Base-by-base conservation (phyloP, 2,797 vertebrate genomes). In the Oryzias sinensis region DNA sequence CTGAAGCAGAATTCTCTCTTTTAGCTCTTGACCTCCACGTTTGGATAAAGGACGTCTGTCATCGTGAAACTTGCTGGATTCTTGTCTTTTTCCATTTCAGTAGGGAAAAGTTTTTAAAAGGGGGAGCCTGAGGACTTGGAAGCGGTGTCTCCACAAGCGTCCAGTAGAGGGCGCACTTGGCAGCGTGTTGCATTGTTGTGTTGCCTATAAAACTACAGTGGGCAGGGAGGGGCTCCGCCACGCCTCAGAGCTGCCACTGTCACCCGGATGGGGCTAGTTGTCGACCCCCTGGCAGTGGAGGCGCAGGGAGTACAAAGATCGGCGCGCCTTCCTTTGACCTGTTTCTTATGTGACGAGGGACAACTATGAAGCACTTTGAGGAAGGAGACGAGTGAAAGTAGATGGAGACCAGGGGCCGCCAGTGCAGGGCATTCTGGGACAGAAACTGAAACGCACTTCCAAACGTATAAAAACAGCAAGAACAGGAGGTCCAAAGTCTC, bases 111-210 rank as follows among this genome's bases (percentile, higher is more conserved):
- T 9, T 37, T 9, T 37, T 13, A 37, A 3, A 37, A 37, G 0
- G 9, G 9, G 33, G 33, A 3, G 33, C 33, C 33, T 37, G 33
- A 37, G 33, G 33, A 37, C 9, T 27, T 27, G 27, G 27, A 27
- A 27, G 27, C 27, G 5, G 5, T 27, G 27, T 37, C 6, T 37
- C 11, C 33, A 55, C 57, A 47, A 74, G 77, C 65, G 47, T 65
- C 70, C 81, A 79, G 72, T 58, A 77, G 84, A 80, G 75, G 72
- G 79, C 62, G 78, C 51, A 75, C 67, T 80, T 49, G 65, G 73
- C 70, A 20, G 72, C 45, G 48, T 64, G 78, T 83, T 88, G 85
- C 84, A 87, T 87, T 87, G 82, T 46, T 85, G 56, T 79, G 83
- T 89, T 88, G 84, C 81, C 45, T 77, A 74, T 59, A 70, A 71